phyloP scores from a whole-genome alignment of 2,113 vertebrate species.

The Rhagologus leucostigma region DNA sequence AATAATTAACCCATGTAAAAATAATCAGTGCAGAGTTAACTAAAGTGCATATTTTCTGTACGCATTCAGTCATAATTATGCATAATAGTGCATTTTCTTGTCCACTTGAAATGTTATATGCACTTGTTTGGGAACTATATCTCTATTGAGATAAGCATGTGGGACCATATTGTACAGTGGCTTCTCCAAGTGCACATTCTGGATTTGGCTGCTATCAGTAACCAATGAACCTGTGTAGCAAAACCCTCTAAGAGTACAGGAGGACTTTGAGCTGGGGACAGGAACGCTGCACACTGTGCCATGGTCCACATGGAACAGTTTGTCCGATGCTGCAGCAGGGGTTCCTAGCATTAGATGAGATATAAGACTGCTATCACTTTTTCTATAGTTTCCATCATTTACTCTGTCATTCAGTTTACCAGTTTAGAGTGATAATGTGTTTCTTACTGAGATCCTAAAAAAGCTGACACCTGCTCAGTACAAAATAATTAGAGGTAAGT shows the following conservation, averaged over 20 bases:
- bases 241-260: neutral
- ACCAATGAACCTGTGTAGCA: neutral
- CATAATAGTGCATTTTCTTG: rapidly evolving
- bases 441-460: neutral
- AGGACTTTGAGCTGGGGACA: neutral
- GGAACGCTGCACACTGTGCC: rapidly evolving
- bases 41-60: neutral
- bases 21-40: neutral
- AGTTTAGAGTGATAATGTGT: neutral
- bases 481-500: neutral
- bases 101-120: neutral
- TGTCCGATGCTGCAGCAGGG: neutral
- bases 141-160: neutral
- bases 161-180: rapidly evolving
- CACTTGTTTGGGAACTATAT: neutral
- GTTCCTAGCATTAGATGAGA: neutral
- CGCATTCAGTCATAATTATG: neutral
- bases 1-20: neutral
- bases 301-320: neutral
- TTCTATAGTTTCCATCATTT: neutral
- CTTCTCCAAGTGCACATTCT: neutral
- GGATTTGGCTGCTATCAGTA: neutral
- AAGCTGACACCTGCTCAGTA: neutral
- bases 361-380: neutral
- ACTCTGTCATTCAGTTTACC: neutral